These are phyloP conservation scores for Paralichthys olivaceus DNA, from an alignment of 2,113 vertebrate genomes.

Conservation along the genomic window DNA sequence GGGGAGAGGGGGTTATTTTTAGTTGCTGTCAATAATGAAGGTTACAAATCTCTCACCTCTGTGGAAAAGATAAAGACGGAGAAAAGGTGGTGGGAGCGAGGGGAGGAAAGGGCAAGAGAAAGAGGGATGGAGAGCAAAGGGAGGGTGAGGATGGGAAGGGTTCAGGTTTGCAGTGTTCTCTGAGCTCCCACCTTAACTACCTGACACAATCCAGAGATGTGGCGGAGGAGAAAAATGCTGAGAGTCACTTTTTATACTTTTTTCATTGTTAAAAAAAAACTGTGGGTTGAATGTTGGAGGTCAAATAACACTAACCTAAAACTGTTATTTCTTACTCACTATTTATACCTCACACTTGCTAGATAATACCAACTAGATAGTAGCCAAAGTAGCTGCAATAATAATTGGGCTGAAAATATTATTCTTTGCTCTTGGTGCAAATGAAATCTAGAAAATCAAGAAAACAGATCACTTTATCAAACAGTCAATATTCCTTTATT, in stretches of 20 bases:
- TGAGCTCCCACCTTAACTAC: conserved; percentile 31
- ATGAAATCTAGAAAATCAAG: background rate
- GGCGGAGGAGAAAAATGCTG: conserved; percentile 32
- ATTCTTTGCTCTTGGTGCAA: background rate
- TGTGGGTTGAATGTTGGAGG: conserved; percentile 13
- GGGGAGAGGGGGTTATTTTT: conserved; percentile 65
- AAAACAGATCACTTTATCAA: background rate
- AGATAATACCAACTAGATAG: background rate
- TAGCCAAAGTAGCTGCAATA: background rate
- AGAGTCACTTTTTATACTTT: conserved; percentile 4
- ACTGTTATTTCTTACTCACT: background rate
- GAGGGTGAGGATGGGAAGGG: conserved; percentile 40
- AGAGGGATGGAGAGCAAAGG: conserved; percentile 30
- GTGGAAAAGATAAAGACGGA: conserved; percentile 26
- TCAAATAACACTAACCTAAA: background rate
- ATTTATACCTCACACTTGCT: background rate
- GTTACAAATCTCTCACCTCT: conserved; percentile 67
- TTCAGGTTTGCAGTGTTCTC: conserved; percentile 40
- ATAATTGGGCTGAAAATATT: no score
- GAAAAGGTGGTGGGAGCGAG: conserved; percentile 17
- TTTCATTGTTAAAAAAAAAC: conserved; percentile 6
- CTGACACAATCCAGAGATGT: conserved; percentile 36
- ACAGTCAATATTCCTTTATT: no score
- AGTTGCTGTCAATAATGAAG: conserved; percentile 71
- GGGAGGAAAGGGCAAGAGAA: conserved; percentile 30